Evolutionary conservation across 2,888 invertebrate species (phyloP), one percentile per base, ranked within the genome.

Genomic region (Baccha elongata): DNA sequence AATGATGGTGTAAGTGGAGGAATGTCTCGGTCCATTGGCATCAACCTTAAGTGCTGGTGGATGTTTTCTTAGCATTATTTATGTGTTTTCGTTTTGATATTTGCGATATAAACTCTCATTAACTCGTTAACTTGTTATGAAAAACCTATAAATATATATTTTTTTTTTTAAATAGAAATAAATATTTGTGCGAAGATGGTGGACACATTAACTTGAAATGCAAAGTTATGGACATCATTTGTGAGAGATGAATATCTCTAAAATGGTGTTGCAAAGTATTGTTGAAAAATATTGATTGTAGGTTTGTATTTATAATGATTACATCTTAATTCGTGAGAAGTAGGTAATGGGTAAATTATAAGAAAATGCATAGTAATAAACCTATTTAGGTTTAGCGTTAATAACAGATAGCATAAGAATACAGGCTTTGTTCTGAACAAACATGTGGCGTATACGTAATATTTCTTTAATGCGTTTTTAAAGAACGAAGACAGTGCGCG

Each of bases 21-120:
- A 17, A 37, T 58, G 60, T 4, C 11, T 40, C 21, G 55, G 68
- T 74, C 74, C 58, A 68, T 65, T 69, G 68, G 55, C 64, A 69
- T 64, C 44, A 60, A 50, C 58, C 42, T 73, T 72, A 72, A 78
- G 44, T 60, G 76, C 50, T 65, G 15, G 72, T 58, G 72, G 65
- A 71, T 78, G 64, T 26, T 29, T 69, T n/a, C n/a, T 58, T 10
- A 46, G 44, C 10, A 32, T 29, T 69, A 52, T 73, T 55, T 37
- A 46, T 7, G 7, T 67, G 23, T 53, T 55, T 37, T 53, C 6
- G 7, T 67, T 32, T 53, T 50, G 7, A 65, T 55, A 55, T 58
- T 52, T 29, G 65, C 65, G 13, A 7, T 26, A 8, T 52, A 32
- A 37, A 44, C 50, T 65, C 72, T 65, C 65, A 78, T 78, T 78